Percentiles rank a stretch among this genome's conserved stretches.
Conservation (phyloP, 1,140 invertebrate species). For the Magallana gigas region DNA sequence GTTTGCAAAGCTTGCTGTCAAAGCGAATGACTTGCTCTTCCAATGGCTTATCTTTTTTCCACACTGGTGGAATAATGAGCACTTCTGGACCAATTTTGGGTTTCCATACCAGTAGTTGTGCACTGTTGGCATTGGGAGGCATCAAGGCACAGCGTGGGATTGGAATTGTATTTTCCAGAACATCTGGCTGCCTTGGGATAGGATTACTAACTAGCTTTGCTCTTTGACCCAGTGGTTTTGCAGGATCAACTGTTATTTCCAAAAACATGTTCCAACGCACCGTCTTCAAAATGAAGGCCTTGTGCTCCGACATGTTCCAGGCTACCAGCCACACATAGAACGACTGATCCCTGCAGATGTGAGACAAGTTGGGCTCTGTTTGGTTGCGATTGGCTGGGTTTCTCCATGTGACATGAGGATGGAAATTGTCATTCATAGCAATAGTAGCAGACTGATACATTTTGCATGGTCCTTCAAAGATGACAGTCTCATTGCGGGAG, state of each 20-base stretch:
- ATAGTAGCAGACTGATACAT: constrained; percentile 74
- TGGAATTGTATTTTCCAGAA: constrained; percentile 73
- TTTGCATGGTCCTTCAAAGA: constrained; percentile 76
- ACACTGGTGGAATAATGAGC: constrained; percentile 74
- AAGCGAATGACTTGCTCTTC: constrained; percentile 65
- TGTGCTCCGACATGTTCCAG: constrained; percentile 75
- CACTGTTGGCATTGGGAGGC: constrained; percentile 79
- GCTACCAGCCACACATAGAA: constrained; percentile 79
- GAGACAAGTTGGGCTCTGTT: constrained; percentile 75
- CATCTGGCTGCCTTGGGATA: constrained; percentile 71
- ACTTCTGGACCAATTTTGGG: constrained; percentile 70
- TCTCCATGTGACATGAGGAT: constrained; percentile 79
- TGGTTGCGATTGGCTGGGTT: constrained; percentile 75
- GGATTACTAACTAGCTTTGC: constrained; percentile 73
- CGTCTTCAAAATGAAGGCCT: constrained; percentile 76
- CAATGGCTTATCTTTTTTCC: constrained; percentile 70
- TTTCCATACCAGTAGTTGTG: constrained; percentile 78
- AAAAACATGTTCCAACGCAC: constrained; percentile 78
- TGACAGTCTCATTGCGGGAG: constrained; percentile 75
- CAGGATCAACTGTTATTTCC: constrained; percentile 76
- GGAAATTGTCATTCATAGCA: constrained; percentile 80
- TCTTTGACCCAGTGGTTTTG: constrained; percentile 69
- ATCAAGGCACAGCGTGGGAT: constrained; percentile 77
- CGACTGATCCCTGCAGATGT: constrained; percentile 77
- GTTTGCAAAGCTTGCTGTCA: constrained; percentile 67